Percentiles rank a stretch among this genome's conserved stretches.
These are phyloP conservation scores for Heliconius aoede DNA, from an alignment of 2,888 invertebrate species.

Conservation along the genomic window DNA sequence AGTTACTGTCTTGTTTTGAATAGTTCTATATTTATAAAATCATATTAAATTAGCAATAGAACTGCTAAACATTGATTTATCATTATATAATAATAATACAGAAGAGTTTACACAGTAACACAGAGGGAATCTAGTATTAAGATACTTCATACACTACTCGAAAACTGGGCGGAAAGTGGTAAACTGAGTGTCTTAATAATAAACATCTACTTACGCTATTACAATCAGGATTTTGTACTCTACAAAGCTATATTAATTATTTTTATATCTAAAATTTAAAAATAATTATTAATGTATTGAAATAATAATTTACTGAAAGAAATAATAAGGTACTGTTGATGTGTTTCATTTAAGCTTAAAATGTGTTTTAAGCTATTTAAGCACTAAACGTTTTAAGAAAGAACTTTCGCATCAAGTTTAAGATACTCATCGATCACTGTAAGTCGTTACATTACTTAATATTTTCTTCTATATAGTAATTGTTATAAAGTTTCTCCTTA, in stretches of 20 bases:
- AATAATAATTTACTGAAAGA: too few species aligned
- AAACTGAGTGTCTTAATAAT: too few species aligned
- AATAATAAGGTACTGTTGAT: too few species aligned
- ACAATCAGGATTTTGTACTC: too few species aligned
- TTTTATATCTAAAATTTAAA: too few species aligned
- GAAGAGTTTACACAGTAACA: not conserved
- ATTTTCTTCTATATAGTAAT: slow-evolving; percentile 8
- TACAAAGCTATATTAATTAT: too few species aligned
- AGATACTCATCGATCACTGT: slow-evolving; percentile 27
- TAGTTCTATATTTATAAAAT: not conserved
- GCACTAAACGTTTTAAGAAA: not conserved
- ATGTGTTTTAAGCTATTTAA: not conserved
- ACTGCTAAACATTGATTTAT: not conserved
- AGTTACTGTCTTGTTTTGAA: slow-evolving; percentile 7
- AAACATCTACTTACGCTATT: too few species aligned
- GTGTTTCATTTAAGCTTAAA: not conserved
- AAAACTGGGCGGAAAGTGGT: too few species aligned
- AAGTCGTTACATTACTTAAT: slow-evolving; percentile 5
- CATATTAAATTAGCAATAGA: not conserved
- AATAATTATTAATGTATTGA: too few species aligned
- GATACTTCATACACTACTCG: not conserved
- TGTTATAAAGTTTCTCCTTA: not conserved
- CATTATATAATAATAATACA: not conserved
- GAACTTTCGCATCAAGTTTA: not conserved
- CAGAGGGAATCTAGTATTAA: not conserved